phyloP scores from a whole-genome alignment of 2,888 invertebrate species.

The Pecten maximus region DNA sequence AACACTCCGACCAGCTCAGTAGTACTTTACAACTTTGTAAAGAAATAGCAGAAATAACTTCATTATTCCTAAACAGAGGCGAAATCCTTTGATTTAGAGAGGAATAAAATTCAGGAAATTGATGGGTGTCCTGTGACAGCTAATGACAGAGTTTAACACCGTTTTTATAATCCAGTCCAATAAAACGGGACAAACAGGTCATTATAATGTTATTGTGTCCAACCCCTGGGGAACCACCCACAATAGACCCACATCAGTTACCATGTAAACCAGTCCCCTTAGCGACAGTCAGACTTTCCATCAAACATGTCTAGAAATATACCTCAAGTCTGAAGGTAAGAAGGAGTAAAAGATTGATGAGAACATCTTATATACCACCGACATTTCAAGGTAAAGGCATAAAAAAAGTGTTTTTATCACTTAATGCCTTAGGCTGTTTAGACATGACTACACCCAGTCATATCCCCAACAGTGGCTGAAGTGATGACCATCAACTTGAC shows the following conservation, averaged over 20 bases:
- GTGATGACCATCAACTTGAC: constrained; percentile 30
- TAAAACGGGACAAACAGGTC: not conserved
- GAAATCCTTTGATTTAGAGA: not conserved
- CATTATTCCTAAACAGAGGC: not conserved
- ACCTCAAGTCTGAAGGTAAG: too few species aligned
- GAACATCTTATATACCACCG: too few species aligned
- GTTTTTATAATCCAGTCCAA: constrained; percentile 21
- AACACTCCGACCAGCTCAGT: not conserved
- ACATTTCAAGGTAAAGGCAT: too few species aligned
- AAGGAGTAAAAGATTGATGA: too few species aligned
- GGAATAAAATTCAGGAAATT: constrained; percentile 10
- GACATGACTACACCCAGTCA: too few species aligned
- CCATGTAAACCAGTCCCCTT: not conserved
- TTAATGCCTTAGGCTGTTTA: too few species aligned
- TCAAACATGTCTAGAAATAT: not conserved
- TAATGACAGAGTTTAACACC: constrained; percentile 29
- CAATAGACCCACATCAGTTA: not conserved
- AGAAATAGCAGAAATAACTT: constrained; percentile 31
- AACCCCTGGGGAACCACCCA: not conserved
- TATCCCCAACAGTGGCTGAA: not conserved
- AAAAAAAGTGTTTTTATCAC: too few species aligned
- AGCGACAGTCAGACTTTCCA: too few species aligned
- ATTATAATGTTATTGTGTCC: not conserved
- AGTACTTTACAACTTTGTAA: not conserved
- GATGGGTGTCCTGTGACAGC: constrained; percentile 13